phyloP scores from a whole-genome alignment of 1,140 invertebrate genomes.

The Pristionchus pacificus region DNA sequence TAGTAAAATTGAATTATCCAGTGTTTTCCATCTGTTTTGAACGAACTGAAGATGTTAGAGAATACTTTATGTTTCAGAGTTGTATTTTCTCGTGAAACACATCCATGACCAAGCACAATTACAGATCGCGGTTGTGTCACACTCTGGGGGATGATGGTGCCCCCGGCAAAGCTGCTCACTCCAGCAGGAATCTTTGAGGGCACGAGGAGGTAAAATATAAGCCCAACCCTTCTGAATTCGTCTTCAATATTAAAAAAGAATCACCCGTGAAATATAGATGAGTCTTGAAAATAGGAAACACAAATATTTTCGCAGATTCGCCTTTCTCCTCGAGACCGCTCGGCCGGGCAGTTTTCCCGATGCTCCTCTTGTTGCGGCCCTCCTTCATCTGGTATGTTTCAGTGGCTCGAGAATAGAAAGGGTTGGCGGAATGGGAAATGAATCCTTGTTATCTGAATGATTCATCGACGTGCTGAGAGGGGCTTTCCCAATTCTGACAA shows the following conservation, averaged over 20 bases:
- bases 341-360: conserved; percentile 91
- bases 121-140: conserved; percentile 20
- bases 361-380: conserved; percentile 85
- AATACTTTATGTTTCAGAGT: too few relatives aligned
- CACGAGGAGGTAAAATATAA: conserved; percentile 64
- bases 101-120: neutral
- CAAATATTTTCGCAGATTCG: conserved; percentile 64
- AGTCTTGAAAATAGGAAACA: neutral
- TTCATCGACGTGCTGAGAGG: too few relatives aligned
- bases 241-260: too few relatives aligned
- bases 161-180: conserved; percentile 20
- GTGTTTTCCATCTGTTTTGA: neutral
- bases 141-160: conserved; percentile 28
- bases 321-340: conserved; percentile 86
- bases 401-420: too few relatives aligned
- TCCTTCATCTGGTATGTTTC: conserved; percentile 91
- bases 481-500: too few relatives aligned
- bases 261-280: too few relatives aligned
- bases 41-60: neutral
- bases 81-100: neutral
- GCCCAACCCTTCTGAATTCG: too few relatives aligned
- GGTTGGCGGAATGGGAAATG: too few relatives aligned
- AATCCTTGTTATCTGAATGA: too few relatives aligned
- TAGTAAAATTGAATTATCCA: neutral
- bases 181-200: conserved; percentile 68